Conservation (phyloP, 2,113 vertebrate genomes). For the Pseudorectes ferrugineus region DNA sequence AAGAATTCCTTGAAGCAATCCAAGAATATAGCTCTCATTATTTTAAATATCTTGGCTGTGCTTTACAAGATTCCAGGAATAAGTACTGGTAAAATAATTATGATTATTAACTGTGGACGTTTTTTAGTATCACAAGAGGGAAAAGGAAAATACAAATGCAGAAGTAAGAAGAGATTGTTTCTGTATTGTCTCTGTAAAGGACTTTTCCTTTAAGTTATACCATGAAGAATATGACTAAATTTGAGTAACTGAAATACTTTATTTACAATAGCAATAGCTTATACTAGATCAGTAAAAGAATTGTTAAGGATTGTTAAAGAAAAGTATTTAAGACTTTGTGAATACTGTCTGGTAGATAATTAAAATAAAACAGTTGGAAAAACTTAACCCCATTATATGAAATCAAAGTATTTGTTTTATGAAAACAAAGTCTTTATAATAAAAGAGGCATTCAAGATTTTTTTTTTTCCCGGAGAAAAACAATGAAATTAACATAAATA, state of each 20-base stretch:
- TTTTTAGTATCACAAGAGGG: background rate
- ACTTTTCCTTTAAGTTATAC: background rate
- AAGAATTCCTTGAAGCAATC: background rate
- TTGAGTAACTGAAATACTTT: background rate
- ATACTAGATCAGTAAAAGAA: background rate
- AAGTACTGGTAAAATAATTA: background rate
- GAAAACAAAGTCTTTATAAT: background rate
- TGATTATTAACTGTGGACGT: background rate
- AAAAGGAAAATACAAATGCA: background rate
- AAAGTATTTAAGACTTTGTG: background rate
- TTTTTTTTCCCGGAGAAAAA: background rate
- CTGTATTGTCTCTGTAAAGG: background rate
- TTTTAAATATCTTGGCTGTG: background rate
- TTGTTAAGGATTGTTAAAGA: background rate
- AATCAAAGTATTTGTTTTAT: background rate
- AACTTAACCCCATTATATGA: background rate
- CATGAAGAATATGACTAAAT: background rate
- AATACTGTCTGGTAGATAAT: background rate
- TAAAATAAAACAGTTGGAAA: background rate
- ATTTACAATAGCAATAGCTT: background rate
- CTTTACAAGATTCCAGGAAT: background rate
- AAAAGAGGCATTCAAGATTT: background rate
- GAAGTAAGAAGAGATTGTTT: background rate
- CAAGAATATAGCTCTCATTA: background rate
- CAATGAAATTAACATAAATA: background rate